Base-by-base conservation (phyloP, 1,140 invertebrate genomes). In the Pollicipes pollicipes region DNA sequence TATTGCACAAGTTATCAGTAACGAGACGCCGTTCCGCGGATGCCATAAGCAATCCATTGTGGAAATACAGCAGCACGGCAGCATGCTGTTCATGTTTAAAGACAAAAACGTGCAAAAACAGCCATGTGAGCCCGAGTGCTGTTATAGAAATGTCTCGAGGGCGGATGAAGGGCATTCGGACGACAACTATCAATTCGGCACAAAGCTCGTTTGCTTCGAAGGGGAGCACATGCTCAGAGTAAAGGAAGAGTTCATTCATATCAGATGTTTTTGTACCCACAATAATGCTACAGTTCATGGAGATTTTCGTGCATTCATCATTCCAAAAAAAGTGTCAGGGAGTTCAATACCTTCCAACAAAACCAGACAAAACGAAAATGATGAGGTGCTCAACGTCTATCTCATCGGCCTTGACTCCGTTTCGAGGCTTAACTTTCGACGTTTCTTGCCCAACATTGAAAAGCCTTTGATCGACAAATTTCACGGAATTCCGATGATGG, bases 321-420 rank as follows among this genome's bases (percentile, higher is more conserved):
- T 58, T 10, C 45, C 45, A 2, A 58, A n/a, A n/a, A n/a, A n/a
- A n/a, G n/a, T n/a, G n/a, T n/a, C n/a, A n/a, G n/a, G 24, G 21
- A 2, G 13, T 3, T 3, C 6, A 10, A 21, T 10, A 13, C 6
- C 45, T 21, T 58, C 21, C 2, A 24, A 10, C 2, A 21, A 58
- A 21, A 21, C 17, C 13, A 58, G 45, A 10, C 2, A 58, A 21
- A 58, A 58, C 24, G 21, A 21, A 21, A 24, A n/a, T n/a, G n/a
- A 2, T 10, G 73, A 74, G 70, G 63, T 70, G 66, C 78, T 84
- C 17, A 88, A 85, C 74, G 83, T 96, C 0, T 81, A 95, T 30
- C 81, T 95, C 21, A 77, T 95, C 27, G 93, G 93, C 0, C 83
- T 95, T 26, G 92, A 95, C 77, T 88, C 90, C 0, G 84, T 94